Conservation (phyloP, 2,888 invertebrate species). For the Philereme transversata region DNA sequence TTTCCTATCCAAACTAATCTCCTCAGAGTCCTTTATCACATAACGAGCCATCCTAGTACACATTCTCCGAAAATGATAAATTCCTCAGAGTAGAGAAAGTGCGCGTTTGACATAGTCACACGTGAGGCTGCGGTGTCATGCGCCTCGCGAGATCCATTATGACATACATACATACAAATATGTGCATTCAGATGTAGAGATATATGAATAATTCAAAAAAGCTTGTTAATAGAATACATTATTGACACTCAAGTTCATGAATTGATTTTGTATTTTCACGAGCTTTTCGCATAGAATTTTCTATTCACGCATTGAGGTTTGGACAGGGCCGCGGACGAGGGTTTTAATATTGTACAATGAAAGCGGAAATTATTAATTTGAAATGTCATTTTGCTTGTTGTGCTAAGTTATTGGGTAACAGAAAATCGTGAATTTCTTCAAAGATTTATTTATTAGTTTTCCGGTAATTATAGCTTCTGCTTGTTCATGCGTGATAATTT, state of each 20-base stretch:
- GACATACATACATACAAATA: slow-evolving; percentile 45
- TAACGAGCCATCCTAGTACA: slow-evolving; percentile 17
- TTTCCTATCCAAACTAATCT: slow-evolving; percentile 34
- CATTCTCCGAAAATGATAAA: slow-evolving; percentile 42
- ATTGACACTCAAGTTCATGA: slow-evolving; percentile 11
- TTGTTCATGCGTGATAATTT: neutral
- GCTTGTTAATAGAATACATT: neutral
- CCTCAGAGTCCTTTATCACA: slow-evolving; percentile 23
- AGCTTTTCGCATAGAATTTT: slow-evolving; percentile 10
- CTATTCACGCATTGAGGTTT: slow-evolving; percentile 18
- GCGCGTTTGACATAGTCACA: slow-evolving; percentile 56
- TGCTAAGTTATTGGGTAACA: slow-evolving; percentile 7
- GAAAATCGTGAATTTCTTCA: slow-evolving; percentile 3
- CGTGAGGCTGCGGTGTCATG: slow-evolving; percentile 47
- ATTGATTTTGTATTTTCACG: slow-evolving; percentile 19
- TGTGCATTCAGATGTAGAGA: slow-evolving; percentile 19
- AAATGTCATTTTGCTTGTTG: slow-evolving; percentile 15
- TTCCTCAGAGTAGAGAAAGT: slow-evolving; percentile 58
- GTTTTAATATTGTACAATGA: slow-evolving; percentile 24
- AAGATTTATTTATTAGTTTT: slow-evolving; percentile 2
- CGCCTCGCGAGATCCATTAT: slow-evolving; percentile 47
- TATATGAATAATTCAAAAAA: slow-evolving; percentile 16
- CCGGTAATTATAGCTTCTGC: neutral
- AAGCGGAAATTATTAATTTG: slow-evolving; percentile 27
- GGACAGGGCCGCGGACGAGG: slow-evolving; percentile 5